Conservation (phyloP, 2,797 vertebrate genomes). For the Mormyrus proboscirostris region DNA sequence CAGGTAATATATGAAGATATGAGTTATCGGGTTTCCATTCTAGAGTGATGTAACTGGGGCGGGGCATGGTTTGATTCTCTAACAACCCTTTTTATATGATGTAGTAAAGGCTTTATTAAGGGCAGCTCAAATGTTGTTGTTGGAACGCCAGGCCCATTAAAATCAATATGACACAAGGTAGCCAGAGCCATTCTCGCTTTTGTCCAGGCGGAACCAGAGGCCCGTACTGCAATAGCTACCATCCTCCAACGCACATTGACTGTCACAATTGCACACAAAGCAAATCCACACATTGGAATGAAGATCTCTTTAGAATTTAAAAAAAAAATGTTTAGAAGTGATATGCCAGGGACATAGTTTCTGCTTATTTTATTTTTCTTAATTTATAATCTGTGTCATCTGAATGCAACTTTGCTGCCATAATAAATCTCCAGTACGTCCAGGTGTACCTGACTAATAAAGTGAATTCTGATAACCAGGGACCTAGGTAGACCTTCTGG, state of each 20-base stretch:
- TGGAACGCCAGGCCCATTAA: background rate
- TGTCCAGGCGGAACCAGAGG: background rate
- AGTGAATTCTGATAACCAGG: background rate
- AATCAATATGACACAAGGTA: background rate
- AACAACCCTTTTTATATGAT: conserved; percentile 8
- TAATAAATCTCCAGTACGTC: background rate
- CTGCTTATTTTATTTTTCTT: background rate
- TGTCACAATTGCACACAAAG: background rate
- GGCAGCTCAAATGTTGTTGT: background rate
- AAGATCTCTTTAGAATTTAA: background rate
- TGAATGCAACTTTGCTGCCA: background rate
- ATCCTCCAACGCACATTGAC: background rate
- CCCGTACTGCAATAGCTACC: no score
- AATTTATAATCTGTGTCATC: background rate
- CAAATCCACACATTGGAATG: background rate
- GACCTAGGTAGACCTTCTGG: background rate
- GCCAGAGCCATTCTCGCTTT: background rate
- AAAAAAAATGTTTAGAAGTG: background rate
- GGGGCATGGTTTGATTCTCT: background rate
- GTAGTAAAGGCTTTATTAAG: background rate
- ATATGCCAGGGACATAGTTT: background rate
- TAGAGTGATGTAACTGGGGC: conserved; percentile 1
- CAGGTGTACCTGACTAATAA: background rate
- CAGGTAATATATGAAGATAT: background rate
- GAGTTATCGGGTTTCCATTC: background rate